These are phyloP conservation scores for Synergus umbraculus DNA, from an alignment of 2,888 invertebrate genomes.

Conservation along the genomic window DNA sequence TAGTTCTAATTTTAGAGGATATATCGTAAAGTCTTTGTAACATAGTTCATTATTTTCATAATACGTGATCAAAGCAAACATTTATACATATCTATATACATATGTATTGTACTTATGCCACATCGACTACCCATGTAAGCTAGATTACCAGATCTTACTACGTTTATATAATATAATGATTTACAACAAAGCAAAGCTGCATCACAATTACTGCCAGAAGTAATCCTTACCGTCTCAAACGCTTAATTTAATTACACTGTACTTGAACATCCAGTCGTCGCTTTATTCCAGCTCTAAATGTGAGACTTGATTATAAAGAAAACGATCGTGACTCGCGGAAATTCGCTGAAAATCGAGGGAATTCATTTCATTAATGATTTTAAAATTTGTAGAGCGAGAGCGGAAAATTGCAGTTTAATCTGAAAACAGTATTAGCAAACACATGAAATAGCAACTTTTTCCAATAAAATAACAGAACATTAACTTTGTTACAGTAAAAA, in stretches of 20 bases:
- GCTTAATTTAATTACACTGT: conserved; percentile 22
- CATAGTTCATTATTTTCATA: conserved; percentile 49
- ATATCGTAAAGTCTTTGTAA: conserved; percentile 41
- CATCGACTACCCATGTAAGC: not conserved
- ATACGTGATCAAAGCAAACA: conserved; percentile 30
- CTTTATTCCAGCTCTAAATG: conserved; percentile 25
- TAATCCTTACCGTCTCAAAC: not conserved
- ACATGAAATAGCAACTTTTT: not conserved
- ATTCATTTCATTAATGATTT: conserved; percentile 19
- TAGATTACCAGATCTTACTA: conserved; percentile 40
- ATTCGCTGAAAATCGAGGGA: conserved; percentile 31
- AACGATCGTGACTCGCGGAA: conserved; percentile 15
- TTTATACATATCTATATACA: conserved; percentile 3
- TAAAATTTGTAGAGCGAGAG: conserved; percentile 10
- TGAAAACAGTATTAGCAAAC: not conserved
- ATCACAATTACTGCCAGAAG: conserved; percentile 1
- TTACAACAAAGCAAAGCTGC: conserved; percentile 45
- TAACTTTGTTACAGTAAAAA: not conserved
- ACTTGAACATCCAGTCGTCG: not conserved
- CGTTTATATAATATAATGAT: conserved; percentile 54
- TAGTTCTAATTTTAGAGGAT: not conserved
- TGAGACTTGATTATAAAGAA: conserved; percentile 1
- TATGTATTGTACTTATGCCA: not conserved
- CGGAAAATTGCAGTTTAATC: conserved; percentile 2
- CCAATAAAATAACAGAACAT: not conserved